Evolutionary conservation across 2,113 vertebrate species (phyloP).

Genomic region (Athene cunicularia): DNA sequence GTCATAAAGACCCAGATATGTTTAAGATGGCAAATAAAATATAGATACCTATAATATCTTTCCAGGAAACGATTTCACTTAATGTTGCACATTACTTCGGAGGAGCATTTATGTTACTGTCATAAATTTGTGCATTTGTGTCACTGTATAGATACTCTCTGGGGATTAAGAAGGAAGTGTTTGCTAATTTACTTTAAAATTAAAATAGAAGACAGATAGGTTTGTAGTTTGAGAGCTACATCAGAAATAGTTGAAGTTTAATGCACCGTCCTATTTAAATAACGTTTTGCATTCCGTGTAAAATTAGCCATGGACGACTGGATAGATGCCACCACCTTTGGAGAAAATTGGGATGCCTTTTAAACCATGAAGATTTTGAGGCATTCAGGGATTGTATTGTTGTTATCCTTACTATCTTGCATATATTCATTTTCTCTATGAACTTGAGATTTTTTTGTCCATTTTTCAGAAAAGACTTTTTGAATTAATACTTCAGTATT

Average conservation of each 20-base stretch:
- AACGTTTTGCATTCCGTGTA: slow-evolving; percentile 78
- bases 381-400: slow-evolving; percentile 71
- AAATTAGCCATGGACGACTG: slow-evolving; percentile 81
- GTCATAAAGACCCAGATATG: slow-evolving; percentile 85
- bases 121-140: slow-evolving; percentile 79
- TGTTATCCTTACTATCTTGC: slow-evolving; percentile 71
- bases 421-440: slow-evolving; percentile 69
- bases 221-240: slow-evolving; percentile 74
- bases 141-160: slow-evolving; percentile 77
- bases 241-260: slow-evolving; percentile 71
- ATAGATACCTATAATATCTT: slow-evolving; percentile 84
- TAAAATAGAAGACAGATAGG: slow-evolving; percentile 80
- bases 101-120: slow-evolving; percentile 80
- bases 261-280: slow-evolving; percentile 70
- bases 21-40: slow-evolving; percentile 88
- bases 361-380: slow-evolving; percentile 77
- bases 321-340: slow-evolving; percentile 76
- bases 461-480: slow-evolving; percentile 11
- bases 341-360: slow-evolving; percentile 80
- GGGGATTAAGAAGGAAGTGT: slow-evolving; percentile 80
- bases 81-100: slow-evolving; percentile 81
- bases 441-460: slow-evolving; percentile 32
- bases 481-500: slow-evolving; percentile 38
- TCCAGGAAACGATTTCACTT: slow-evolving; percentile 82
- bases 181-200: slow-evolving; percentile 86